phyloP scores from a whole-genome alignment of 2,797 vertebrate genomes.

The Sphaeramia orbicularis region DNA sequence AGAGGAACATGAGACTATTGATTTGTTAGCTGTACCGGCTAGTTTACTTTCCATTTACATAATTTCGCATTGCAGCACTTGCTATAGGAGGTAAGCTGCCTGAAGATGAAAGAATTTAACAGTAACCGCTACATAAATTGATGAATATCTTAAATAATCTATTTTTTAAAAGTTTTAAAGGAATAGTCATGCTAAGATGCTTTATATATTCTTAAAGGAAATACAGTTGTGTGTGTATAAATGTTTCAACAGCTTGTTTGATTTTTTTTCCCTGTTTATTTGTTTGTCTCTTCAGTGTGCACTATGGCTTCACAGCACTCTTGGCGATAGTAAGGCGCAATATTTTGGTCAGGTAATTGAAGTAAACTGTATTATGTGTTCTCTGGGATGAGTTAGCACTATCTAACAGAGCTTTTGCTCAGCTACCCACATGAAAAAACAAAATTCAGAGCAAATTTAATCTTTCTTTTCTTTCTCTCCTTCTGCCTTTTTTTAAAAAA shows the following conservation, averaged over 20 bases:
- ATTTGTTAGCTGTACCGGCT: conserved; percentile 17
- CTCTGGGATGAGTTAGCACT: conserved; percentile 43
- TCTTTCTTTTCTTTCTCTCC: conserved; percentile 66
- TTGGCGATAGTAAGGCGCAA: conserved; percentile 5
- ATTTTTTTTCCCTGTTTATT: conserved; percentile 1
- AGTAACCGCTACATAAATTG: not conserved
- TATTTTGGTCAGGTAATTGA: conserved; percentile 52
- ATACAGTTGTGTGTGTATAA: not conserved
- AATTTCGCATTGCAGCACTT: not conserved
- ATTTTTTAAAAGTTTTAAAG: conserved; percentile 2
- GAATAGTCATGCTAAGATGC: conserved; percentile 3
- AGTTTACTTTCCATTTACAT: conserved; percentile 1
- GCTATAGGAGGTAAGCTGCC: not conserved
- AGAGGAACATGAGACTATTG: not conserved
- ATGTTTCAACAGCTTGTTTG: not conserved
- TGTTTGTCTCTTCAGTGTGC: conserved; percentile 13
- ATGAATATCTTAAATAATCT: conserved; percentile 14
- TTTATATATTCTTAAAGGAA: conserved; percentile 10
- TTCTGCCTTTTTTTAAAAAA: too few species aligned
- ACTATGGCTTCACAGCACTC: conserved; percentile 8
- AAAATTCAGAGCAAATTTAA: conserved; percentile 60
- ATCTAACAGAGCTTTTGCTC: conserved; percentile 27
- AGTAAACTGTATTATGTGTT: conserved; percentile 45
- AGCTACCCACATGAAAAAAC: conserved; percentile 1
- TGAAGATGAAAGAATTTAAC: not conserved